A percentile compares a stretch with the other conserved stretches of the same genome.
phyloP scores from a whole-genome alignment of 2,113 vertebrate genomes.

The Scomber japonicus region DNA sequence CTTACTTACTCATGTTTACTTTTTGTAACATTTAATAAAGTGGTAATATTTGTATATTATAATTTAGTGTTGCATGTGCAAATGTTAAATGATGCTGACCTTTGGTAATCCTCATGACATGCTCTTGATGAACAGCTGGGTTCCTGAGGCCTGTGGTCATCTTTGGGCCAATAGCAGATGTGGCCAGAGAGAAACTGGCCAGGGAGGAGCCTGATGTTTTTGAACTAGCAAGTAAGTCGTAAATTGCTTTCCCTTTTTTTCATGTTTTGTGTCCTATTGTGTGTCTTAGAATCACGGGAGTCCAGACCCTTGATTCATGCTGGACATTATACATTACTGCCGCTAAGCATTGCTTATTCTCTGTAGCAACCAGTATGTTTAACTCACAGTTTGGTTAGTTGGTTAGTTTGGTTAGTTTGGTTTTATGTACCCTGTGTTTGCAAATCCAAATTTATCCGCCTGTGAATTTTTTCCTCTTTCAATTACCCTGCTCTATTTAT shows the following conservation, averaged over 20 bases:
- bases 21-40: neutral
- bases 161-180: slow-evolving; percentile 97
- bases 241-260: slow-evolving; percentile 6
- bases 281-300: neutral
- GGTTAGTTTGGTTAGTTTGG: neutral
- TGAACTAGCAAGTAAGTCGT: slow-evolving; percentile 95
- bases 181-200: slow-evolving; percentile 94
- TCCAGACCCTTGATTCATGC: neutral
- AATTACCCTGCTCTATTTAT: neutral
- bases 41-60: neutral
- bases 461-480: neutral
- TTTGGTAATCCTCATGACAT: slow-evolving; percentile 3
- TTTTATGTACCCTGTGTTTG: neutral
- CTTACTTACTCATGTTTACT: slow-evolving; percentile 1
- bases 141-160: slow-evolving; percentile 98
- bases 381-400: slow-evolving; percentile 18
- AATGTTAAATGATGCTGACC: slow-evolving; percentile 5
- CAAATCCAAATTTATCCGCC: neutral
- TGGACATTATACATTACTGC: neutral
- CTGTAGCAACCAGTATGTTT: slow-evolving; percentile 10
- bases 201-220: slow-evolving; percentile 95
- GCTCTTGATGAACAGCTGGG: slow-evolving; percentile 85
- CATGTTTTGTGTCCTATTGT: neutral
- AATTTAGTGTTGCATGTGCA: neutral
- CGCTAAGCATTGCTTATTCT: slow-evolving; percentile 19